phyloP scores from a whole-genome alignment of 2,113 vertebrate genomes.

The Oryzias curvinotus region DNA sequence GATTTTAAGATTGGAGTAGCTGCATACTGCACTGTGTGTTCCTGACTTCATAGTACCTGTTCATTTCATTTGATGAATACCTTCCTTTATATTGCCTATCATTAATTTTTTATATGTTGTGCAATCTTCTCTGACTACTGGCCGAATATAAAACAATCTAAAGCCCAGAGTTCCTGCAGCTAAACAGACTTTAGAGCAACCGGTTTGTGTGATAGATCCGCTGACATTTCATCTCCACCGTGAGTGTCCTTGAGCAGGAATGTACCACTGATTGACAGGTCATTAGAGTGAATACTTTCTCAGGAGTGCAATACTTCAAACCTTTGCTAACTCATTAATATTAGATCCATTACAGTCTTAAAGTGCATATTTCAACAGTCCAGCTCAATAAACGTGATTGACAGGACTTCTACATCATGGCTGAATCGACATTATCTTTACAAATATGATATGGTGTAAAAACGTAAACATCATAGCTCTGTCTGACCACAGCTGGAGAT shows the following conservation, averaged over 20 bases:
- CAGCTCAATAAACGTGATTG: neutral
- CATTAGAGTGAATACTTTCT: neutral
- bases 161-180: neutral
- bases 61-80: too few relatives aligned
- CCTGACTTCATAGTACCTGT: too few relatives aligned
- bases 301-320: neutral
- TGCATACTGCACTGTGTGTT: too few relatives aligned
- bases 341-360: neutral
- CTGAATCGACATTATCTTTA: neutral
- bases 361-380: neutral
- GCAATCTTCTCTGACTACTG: neutral
- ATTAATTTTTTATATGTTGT: neutral
- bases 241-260: too few relatives aligned
- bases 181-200: neutral
- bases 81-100: neutral
- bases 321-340: neutral
- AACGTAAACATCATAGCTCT: too few relatives aligned
- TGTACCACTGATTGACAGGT: too few relatives aligned
- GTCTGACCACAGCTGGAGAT: too few relatives aligned
- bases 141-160: neutral
- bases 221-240: neutral
- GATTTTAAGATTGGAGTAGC: too few relatives aligned
- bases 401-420: neutral
- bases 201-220: neutral
- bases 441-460: too few relatives aligned